Evolutionary conservation across 2,113 vertebrate genomes (phyloP).

Genomic region (Xiphorhynchus elegans): DNA sequence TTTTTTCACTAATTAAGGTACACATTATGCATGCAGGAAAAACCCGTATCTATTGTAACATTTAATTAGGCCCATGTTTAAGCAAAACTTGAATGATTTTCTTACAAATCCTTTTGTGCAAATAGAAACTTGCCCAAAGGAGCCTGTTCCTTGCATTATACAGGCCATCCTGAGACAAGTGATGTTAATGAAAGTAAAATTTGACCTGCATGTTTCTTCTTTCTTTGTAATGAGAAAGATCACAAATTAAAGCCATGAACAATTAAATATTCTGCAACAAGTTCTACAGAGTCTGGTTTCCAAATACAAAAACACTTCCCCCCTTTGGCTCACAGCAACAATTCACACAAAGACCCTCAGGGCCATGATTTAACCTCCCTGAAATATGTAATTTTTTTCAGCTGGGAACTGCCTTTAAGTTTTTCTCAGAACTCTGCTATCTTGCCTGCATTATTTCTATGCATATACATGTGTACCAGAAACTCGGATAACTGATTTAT

Average conservation of each 20-base stretch:
- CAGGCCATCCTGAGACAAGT: neutral
- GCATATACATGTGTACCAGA: neutral
- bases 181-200: neutral
- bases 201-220: neutral
- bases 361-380: neutral
- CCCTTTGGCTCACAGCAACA: neutral
- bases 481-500: neutral
- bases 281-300: neutral
- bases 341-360: neutral
- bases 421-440: neutral
- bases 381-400: neutral
- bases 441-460: neutral
- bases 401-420: neutral
- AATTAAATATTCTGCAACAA: neutral
- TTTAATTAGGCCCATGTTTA: neutral
- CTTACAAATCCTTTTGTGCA: neutral
- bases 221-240: neutral
- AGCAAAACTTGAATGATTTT: neutral
- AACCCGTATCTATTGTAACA: neutral
- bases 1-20: neutral
- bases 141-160: neutral
- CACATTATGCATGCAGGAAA: neutral
- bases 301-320: neutral
- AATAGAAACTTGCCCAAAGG: neutral
- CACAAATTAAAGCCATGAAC: neutral